These are phyloP conservation scores for Hylaea fasciaria DNA, from an alignment of 2,888 invertebrate genomes.

Conservation along the genomic window DNA sequence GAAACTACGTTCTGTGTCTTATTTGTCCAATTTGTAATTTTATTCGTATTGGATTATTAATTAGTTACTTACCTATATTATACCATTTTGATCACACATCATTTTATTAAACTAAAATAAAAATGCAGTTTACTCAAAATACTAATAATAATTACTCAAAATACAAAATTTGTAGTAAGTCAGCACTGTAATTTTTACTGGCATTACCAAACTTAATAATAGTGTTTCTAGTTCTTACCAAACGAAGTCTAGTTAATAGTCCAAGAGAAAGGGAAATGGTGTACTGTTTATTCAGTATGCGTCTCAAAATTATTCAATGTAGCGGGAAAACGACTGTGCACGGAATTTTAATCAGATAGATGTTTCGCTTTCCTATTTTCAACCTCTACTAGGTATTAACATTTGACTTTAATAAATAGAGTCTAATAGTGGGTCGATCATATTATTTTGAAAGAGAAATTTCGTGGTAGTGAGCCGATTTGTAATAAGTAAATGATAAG, in stretches of 20 bases:
- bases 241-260: conserved; percentile 30
- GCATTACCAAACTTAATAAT: conserved; percentile 14
- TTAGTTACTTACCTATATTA: too few species aligned
- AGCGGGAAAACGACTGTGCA: conserved; percentile 57
- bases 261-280: conserved; percentile 54
- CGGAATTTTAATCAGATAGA: conserved; percentile 60
- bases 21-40: too few species aligned
- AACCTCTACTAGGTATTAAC: conserved; percentile 42
- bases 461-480: neutral
- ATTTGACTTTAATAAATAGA: conserved; percentile 19
- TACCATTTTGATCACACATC: too few species aligned
- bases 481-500: too few species aligned
- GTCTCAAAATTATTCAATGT: conserved; percentile 65
- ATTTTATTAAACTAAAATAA: too few species aligned
- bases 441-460: neutral
- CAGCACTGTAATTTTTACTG: neutral
- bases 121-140: too few species aligned
- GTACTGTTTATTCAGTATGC: conserved; percentile 58
- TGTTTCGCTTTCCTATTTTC: conserved; percentile 56
- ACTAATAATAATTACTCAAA: too few species aligned
- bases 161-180: neutral
- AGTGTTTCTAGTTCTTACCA: conserved; percentile 3
- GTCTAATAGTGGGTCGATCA: too few species aligned
- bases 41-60: too few species aligned
- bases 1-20: too few species aligned